These are phyloP conservation scores for Porites evermanni DNA, from an alignment of 92 coral and sea anemone genomes.

Conservation along the genomic window DNA sequence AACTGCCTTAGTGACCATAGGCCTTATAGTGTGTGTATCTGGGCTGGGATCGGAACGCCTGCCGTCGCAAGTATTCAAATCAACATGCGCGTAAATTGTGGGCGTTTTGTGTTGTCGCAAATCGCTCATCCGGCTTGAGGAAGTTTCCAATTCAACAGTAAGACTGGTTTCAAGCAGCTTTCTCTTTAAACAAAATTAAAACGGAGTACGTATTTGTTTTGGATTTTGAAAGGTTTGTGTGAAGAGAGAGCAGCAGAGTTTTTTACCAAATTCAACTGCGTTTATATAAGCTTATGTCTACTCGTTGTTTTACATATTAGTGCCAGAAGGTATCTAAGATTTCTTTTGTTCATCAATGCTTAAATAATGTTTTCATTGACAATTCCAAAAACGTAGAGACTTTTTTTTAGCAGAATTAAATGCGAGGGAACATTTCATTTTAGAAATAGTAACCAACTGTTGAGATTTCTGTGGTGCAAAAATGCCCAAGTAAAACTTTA, in stretches of 20 bases:
- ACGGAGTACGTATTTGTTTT: background rate
- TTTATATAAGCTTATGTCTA: background rate
- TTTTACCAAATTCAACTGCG: constrained; percentile 26
- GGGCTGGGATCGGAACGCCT: too few species aligned
- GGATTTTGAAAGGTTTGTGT: constrained; percentile 23
- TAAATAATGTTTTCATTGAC: constrained; percentile 4
- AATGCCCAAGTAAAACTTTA: constrained; percentile 6
- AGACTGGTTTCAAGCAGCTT: too few species aligned
- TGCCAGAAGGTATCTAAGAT: constrained; percentile 7
- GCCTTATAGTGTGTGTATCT: too few species aligned
- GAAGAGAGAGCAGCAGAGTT: background rate
- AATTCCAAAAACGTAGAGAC: constrained; percentile 2
- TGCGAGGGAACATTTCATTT: constrained; percentile 19
- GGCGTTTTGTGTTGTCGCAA: too few species aligned
- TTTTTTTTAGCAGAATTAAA: constrained; percentile 13
- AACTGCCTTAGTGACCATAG: too few species aligned
- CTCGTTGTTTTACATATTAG: background rate
- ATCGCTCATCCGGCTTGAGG: too few species aligned
- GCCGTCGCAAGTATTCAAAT: too few species aligned
- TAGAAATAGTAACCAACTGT: background rate
- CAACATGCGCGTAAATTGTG: too few species aligned
- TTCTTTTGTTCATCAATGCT: constrained; percentile 1
- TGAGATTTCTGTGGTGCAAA: constrained; percentile 22
- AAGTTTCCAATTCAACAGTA: too few species aligned
- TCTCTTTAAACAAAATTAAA: too few species aligned